Conservation (phyloP, 2,113 vertebrate species). For the Datnioides undecimradiatus region DNA sequence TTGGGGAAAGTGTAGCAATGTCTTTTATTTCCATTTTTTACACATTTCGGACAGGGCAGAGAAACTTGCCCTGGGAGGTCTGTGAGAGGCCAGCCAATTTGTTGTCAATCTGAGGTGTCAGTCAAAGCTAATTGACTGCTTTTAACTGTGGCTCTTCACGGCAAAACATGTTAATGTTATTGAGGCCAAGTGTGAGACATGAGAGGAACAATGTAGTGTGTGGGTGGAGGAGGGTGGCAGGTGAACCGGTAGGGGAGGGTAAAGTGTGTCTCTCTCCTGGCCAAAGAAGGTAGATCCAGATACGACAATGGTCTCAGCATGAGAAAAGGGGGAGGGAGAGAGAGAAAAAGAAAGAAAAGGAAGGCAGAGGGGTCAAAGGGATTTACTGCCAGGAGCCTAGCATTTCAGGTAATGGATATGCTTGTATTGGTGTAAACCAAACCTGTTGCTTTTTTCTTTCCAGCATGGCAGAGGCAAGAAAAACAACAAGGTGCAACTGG, state of each 20-base stretch:
- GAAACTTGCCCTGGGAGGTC: slow-evolving; percentile 65
- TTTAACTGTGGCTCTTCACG: slow-evolving; percentile 70
- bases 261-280: slow-evolving; percentile 57
- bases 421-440: slow-evolving; percentile 80
- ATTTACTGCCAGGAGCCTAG: slow-evolving; percentile 81
- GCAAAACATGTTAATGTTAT: slow-evolving; percentile 82
- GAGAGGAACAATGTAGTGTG: slow-evolving; percentile 49
- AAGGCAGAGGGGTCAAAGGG: slow-evolving; percentile 78
- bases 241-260: slow-evolving; percentile 39
- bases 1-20: slow-evolving; percentile 38
- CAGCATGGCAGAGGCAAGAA: slow-evolving; percentile 68
- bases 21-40: slow-evolving; percentile 51
- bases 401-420: slow-evolving; percentile 85
- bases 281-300: slow-evolving; percentile 56
- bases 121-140: slow-evolving; percentile 77
- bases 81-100: slow-evolving; percentile 69
- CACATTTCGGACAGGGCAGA: slow-evolving; percentile 55
- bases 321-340: slow-evolving; percentile 39
- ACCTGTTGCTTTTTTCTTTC: slow-evolving; percentile 77
- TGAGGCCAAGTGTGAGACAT: slow-evolving; percentile 63
- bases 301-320: slow-evolving; percentile 54
- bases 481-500: slow-evolving; percentile 76
- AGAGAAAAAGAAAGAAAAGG: slow-evolving; percentile 48
- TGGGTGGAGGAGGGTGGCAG: slow-evolving; percentile 49
- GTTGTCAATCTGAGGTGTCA: slow-evolving; percentile 77